Evolutionary conservation across 2,113 vertebrate species (phyloP).

Genomic region (Psophia crepitans): DNA sequence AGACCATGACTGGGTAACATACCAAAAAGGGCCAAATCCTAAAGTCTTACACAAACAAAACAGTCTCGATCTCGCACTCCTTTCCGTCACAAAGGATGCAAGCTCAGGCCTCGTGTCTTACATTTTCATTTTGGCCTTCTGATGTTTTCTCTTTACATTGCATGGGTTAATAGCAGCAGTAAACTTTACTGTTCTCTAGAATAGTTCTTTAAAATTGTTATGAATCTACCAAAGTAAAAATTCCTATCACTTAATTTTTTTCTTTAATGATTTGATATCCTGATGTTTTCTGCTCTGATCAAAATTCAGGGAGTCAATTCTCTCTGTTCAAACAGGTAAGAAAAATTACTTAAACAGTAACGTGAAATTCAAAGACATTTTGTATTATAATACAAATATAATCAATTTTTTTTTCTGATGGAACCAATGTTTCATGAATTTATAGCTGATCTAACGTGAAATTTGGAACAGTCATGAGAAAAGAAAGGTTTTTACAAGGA

Average conservation of each 20-base stretch:
- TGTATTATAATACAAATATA: not conserved
- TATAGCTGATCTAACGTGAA: not conserved
- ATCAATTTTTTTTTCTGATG: not conserved
- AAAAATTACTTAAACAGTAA: not conserved
- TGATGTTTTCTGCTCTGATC: not conserved
- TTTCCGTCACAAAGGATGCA: not conserved
- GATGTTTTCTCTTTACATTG: conserved; percentile 1
- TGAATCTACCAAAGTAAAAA: not conserved
- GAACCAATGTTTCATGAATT: not conserved
- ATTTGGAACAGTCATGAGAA: not conserved
- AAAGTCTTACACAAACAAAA: not conserved
- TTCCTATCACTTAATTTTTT: not conserved
- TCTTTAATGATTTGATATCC: not conserved
- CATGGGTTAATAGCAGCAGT: conserved; percentile 1
- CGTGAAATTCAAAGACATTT: not conserved
- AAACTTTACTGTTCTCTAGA: not conserved
- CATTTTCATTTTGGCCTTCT: not conserved
- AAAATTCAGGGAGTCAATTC: not conserved
- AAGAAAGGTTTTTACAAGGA: not conserved
- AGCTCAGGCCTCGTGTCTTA: not conserved
- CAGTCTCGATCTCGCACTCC: not conserved
- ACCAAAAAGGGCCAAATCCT: not conserved
- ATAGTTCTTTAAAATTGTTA: not conserved
- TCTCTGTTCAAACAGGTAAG: not conserved
- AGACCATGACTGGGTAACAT: not conserved